These are phyloP conservation scores for Spinus olivaceus DNA, from an alignment of 2,797 vertebrate species.

Conservation along the genomic window DNA sequence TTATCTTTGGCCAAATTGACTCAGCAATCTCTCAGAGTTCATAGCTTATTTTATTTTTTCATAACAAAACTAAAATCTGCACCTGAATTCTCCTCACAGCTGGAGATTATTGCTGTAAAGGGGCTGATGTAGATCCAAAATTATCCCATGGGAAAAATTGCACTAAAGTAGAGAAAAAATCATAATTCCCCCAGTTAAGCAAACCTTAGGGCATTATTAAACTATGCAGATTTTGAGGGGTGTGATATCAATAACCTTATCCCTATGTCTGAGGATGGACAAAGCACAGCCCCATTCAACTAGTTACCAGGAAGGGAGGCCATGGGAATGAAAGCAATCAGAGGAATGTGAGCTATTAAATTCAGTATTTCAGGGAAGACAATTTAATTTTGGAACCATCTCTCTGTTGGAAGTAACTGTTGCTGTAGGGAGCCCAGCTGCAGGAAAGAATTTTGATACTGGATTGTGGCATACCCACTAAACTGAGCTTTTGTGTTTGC, in stretches of 20 bases:
- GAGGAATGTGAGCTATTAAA: neutral
- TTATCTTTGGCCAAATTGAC: neutral
- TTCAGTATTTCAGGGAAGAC: neutral
- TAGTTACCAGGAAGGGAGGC: neutral
- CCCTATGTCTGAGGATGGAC: fast-evolving
- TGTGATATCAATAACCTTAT: neutral
- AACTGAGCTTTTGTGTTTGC: neutral
- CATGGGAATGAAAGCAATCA: neutral
- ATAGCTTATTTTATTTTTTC: neutral
- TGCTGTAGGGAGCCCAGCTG: neutral
- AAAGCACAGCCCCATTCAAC: neutral
- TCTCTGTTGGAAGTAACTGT: neutral
- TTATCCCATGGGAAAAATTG: neutral
- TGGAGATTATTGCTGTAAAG: neutral
- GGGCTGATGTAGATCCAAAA: neutral
- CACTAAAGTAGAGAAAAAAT: neutral
- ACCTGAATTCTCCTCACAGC: neutral
- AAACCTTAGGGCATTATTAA: neutral
- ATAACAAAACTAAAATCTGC: neutral
- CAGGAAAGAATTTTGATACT: neutral
- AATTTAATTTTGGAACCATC: slow-evolving; percentile 12
- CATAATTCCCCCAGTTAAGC: neutral
- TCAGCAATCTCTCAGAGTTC: neutral
- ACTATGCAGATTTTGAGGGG: neutral
- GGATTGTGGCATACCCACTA: neutral